Evolutionary conservation across 2,113 vertebrate species (phyloP).

Genomic region (Gobiocypris rarus): DNA sequence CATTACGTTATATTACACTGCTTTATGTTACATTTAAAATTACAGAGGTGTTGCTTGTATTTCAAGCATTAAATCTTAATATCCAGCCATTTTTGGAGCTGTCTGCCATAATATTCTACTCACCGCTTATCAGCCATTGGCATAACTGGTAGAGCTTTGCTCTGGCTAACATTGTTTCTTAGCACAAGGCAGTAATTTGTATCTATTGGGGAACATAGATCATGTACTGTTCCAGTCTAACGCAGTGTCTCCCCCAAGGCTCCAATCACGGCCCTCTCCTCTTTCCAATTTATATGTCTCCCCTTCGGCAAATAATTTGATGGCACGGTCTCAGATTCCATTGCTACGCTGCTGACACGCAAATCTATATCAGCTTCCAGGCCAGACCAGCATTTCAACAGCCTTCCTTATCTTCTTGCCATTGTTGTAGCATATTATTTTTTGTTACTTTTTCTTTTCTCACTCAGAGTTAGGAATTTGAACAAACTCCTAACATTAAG

Average conservation of each 20-base stretch:
- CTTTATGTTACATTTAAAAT: not conserved
- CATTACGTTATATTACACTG: not conserved
- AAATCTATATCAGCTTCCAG: slow-evolving; percentile 31
- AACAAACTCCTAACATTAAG: not conserved
- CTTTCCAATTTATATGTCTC: slow-evolving; percentile 30
- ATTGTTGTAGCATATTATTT: not conserved
- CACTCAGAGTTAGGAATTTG: not conserved
- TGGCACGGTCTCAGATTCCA: not conserved
- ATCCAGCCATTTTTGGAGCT: not conserved
- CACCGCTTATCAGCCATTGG: slow-evolving; percentile 1
- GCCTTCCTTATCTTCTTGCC: slow-evolving; percentile 10
- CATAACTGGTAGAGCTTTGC: not conserved
- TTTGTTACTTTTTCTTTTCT: not conserved
- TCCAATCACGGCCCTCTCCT: slow-evolving; percentile 23
- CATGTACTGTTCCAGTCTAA: slow-evolving; percentile 25
- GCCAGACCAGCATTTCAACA: not conserved
- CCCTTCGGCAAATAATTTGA: slow-evolving; percentile 22
- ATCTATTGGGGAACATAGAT: slow-evolving; percentile 26
- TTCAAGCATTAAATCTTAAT: not conserved
- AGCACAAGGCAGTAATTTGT: slow-evolving; percentile 1
- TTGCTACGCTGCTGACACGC: slow-evolving; percentile 3
- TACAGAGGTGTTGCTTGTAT: not conserved
- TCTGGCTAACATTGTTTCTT: not conserved
- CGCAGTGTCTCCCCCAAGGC: slow-evolving; percentile 2
- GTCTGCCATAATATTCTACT: not conserved